phyloP scores from a whole-genome alignment of 2,113 vertebrate species.

The Leucoraja erinaceus region DNA sequence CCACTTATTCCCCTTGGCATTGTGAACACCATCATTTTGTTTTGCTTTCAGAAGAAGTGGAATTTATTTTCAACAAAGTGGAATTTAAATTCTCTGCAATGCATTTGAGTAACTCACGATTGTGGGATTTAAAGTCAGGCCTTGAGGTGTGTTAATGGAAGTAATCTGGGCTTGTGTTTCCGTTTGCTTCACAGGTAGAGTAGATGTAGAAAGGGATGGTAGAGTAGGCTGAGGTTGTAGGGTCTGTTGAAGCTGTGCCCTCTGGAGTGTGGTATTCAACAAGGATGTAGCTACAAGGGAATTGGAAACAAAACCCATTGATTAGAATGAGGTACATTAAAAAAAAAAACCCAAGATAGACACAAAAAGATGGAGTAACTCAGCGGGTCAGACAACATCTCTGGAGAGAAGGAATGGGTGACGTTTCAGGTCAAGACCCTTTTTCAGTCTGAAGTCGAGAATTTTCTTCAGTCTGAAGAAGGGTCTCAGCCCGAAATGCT shows the following conservation, averaged over 20 bases:
- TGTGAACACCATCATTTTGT: not conserved
- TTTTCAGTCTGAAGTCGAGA: no score
- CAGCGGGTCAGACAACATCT: no score
- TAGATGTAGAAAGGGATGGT: conserved; percentile 62
- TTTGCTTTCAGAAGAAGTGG: not conserved
- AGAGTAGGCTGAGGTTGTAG: conserved; percentile 64
- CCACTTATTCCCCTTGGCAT: not conserved
- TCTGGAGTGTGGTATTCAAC: conserved; percentile 70
- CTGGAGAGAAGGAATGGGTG: no score
- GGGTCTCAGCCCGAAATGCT: no score
- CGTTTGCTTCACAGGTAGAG: conserved; percentile 47
- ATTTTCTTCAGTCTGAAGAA: no score
- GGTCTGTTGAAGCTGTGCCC: conserved; percentile 55
- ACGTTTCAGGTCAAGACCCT: no score
- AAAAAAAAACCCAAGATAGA: not conserved
- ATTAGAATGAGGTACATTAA: not conserved
- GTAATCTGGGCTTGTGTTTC: conserved; percentile 62
- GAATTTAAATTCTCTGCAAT: no score
- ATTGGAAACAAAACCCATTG: not conserved
- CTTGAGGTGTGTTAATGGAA: conserved; percentile 69
- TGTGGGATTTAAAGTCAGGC: conserved; percentile 82
- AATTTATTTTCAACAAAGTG: not conserved
- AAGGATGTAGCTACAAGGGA: conserved; percentile 70
- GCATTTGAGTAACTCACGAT: conserved; percentile 66
- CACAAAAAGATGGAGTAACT: no score